These are phyloP conservation scores for Drosophila subquinaria DNA, from an alignment of 2,888 invertebrate species.

Conservation along the genomic window DNA sequence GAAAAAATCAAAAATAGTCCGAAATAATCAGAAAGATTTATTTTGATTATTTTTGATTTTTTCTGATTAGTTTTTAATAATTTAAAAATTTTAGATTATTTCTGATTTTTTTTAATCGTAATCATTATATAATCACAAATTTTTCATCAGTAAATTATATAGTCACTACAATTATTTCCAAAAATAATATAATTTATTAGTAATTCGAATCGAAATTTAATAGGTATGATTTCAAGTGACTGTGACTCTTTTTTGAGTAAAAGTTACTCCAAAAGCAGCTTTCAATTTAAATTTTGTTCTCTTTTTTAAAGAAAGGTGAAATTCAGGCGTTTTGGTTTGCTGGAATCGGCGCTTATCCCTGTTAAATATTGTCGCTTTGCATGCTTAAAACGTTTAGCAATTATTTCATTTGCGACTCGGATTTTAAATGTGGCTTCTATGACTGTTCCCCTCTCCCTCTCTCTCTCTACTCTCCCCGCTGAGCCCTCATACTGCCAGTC, in stretches of 20 bases:
- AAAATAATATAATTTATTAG: no score
- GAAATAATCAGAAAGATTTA: no score
- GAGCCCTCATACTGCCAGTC: conserved; percentile 9
- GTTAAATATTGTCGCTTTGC: conserved; percentile 60
- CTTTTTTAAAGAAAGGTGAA: not conserved
- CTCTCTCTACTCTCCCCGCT: not conserved
- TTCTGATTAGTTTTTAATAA: no score
- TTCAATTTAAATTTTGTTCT: not conserved
- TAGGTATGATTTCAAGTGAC: no score
- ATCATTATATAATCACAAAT: no score
- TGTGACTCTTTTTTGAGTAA: not conserved
- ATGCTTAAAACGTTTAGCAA: conserved; percentile 75
- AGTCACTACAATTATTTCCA: no score
- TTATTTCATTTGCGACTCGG: conserved; percentile 70
- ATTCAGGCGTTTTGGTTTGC: not conserved
- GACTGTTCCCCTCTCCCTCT: not conserved
- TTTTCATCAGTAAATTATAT: no score
- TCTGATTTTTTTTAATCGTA: no score
- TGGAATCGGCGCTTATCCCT: conserved; percentile 26
- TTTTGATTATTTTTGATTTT: no score
- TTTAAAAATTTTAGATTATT: no score
- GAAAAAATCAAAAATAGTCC: no score
- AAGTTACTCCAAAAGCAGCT: not conserved
- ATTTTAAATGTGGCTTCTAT: conserved; percentile 28
- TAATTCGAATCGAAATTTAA: no score